Evolutionary conservation across 2,888 invertebrate genomes (phyloP).

Genomic region (Hedya salicella): DNA sequence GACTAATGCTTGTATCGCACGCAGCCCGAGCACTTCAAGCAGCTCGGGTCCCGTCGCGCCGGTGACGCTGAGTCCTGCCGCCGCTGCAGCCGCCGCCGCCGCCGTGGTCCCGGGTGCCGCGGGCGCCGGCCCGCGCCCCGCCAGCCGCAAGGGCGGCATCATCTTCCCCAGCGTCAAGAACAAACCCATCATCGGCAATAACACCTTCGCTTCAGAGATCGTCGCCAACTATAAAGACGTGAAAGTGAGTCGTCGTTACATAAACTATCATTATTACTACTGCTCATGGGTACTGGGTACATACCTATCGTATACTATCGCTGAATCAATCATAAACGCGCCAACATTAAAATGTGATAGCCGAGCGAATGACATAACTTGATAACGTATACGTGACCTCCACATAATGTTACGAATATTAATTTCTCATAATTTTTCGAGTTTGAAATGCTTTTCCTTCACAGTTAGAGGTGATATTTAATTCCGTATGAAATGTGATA

Average conservation of each 20-base stretch:
- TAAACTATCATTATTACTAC: slow-evolving; percentile 40
- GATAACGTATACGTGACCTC: slow-evolving; percentile 39
- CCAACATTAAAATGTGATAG: slow-evolving; percentile 54
- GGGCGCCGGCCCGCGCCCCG: slow-evolving; percentile 74
- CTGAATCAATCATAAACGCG: slow-evolving; percentile 51
- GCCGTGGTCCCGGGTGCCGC: slow-evolving; percentile 54
- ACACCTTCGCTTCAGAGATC: slow-evolving; percentile 92
- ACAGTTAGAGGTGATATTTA: slow-evolving; percentile 11
- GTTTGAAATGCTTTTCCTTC: slow-evolving; percentile 31
- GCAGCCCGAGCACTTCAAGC: slow-evolving; percentile 71
- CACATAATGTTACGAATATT: slow-evolving; percentile 41
- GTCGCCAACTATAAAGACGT: slow-evolving; percentile 91
- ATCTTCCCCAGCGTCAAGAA: slow-evolving; percentile 97
- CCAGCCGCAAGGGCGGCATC: slow-evolving; percentile 90
- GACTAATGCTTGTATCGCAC: slow-evolving; percentile 76
- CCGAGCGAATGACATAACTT: slow-evolving; percentile 55
- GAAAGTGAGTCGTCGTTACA: slow-evolving; percentile 86
- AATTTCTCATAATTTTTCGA: slow-evolving; percentile 41
- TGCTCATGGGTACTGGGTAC: slow-evolving; percentile 24
- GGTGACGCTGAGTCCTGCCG: slow-evolving; percentile 64
- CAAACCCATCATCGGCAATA: slow-evolving; percentile 93
- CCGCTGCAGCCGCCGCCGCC: slow-evolving; percentile 57
- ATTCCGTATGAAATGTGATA: slow-evolving; percentile 29
- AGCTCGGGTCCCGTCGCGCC: slow-evolving; percentile 64
- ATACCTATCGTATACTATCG: slow-evolving; percentile 50